Evolutionary conservation across 2,797 vertebrate genomes (phyloP), one percentile per base, ranked within the genome.

Genomic region (Sitta carolinensis): DNA sequence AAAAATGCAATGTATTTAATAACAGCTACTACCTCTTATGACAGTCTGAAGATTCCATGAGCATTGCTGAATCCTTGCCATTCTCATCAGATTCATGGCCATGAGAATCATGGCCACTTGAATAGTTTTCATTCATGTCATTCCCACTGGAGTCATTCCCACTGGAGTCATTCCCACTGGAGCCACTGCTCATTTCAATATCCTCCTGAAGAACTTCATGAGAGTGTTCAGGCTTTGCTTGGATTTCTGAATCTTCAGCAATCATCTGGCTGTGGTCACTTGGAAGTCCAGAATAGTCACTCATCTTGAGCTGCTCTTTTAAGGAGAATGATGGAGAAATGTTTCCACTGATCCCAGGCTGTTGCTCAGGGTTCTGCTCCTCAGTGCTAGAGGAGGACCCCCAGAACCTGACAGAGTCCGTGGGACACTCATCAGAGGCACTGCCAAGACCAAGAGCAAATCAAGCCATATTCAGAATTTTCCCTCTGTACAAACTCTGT

Each of bases 151-250:
- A 97, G 86, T 98, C 98, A 18, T 98, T 99, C 5, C 98, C 98
- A 9, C 98, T 98, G 1, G 98, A 99, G 54, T 98, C 98, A 21
- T 98, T 99, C 4, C 98, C 98, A 9, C 98, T 98, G 2, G 98
- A 99, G 69, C 98, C 98, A 8, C 98, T 98, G 87, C 98, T 98
- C 98, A 99, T 99, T 92, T 99, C 98, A 77, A 98, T 97, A 14
- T 99, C 99, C 87, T 99, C 98, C 19, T 98, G 98, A 75, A 98
- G 96, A 7, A 94, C 88, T 42, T 95, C 97, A 7, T 58, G 95
- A 91, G 77, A 78, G 50, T 36, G 95, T 66, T 70, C 94, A 96
- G 92, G 97, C 96, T 62, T 98, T 96, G 82, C 87, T 90, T 96
- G 94, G 94, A 98, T 98, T 95, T 98, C 98, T 47, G 98, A 98